Evolutionary conservation across 2,113 vertebrate genomes (phyloP), one percentile per base, ranked within the genome.

Genomic region (Xiphophorus hellerii): DNA sequence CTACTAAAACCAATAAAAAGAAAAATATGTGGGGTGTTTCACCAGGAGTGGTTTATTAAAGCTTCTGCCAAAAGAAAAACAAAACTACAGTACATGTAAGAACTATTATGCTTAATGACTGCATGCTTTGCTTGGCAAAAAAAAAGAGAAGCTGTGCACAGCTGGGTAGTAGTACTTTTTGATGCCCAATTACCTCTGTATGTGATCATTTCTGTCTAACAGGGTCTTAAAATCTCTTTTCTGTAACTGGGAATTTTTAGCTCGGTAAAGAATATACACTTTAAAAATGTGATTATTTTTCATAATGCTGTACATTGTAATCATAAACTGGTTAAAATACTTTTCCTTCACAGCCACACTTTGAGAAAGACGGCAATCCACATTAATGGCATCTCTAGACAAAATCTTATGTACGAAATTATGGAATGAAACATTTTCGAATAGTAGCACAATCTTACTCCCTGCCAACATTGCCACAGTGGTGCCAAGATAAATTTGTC

Each of bases 221-320:
- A 42, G 51, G 28, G 74, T 42, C 13, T 17, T 60, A 54, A 71
- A 73, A 73, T 27, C 17, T 74, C 64, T 35, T n/a, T 39, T 10
- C 8, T 31, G 29, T 54, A 51, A 66, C 37, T 67, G 11, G 22
- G 30, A 12, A 42, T 63, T 81, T 68, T 81, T 22, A 62, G 1
- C 73, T 39, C 15, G 13, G 5, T 48, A 20, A 48, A 20, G 17
- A 48, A 7, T 5, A 17, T 10, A 58, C 51, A n/a, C 51, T 54
- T 54, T 17, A 9, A 58, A 58, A 58, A n/a, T n/a, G 8, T 58
- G 51, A n/a, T 5, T 15, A 0, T 44, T 4, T 6, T 37, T 20
- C 44, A 20, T 48, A 48, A 58, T 58, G 51, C 51, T 58, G 22
- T n/a, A 58, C 7, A 25, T 25, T 58, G 4, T 17, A 10, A n/a